These are phyloP conservation scores for Polypterus senegalus DNA, from an alignment of 2,113 vertebrate genomes.

Conservation along the genomic window DNA sequence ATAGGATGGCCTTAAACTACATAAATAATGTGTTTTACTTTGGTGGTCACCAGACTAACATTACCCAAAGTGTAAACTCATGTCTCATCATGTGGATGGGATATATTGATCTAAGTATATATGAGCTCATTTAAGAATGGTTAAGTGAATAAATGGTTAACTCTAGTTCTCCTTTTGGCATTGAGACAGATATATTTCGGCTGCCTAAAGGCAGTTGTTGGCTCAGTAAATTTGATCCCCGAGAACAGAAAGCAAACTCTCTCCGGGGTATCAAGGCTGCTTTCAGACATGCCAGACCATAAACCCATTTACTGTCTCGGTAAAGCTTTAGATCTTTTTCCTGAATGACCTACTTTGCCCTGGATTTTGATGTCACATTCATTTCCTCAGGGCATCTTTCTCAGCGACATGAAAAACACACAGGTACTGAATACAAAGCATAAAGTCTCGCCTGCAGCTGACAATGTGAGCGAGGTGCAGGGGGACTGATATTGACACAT, in stretches of 20 bases:
- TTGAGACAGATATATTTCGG: constrained; percentile 5
- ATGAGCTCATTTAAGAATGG: too few species aligned
- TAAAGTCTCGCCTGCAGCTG: constrained; percentile 4
- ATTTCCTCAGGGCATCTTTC: constrained; percentile 12
- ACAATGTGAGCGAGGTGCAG: background rate
- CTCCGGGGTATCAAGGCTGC: constrained; percentile 12
- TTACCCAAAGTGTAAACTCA: too few species aligned
- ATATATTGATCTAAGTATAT: too few species aligned
- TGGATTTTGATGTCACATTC: constrained; percentile 18
- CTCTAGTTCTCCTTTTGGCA: too few species aligned
- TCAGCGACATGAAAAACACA: constrained; percentile 10
- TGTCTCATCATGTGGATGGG: too few species aligned
- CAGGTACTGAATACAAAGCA: constrained; percentile 20
- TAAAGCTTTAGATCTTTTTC: constrained; percentile 19
- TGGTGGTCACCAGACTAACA: too few species aligned
- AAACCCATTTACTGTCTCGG: constrained; percentile 2
- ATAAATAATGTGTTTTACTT: too few species aligned
- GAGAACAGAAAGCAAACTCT: constrained; percentile 20
- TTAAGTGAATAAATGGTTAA: too few species aligned
- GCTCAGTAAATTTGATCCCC: constrained; percentile 27
- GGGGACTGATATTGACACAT: background rate
- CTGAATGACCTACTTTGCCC: constrained; percentile 19
- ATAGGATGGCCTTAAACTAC: too few species aligned
- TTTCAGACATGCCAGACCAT: constrained; percentile 8
- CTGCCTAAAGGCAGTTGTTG: constrained; percentile 24